Evolutionary conservation across 2,888 invertebrate genomes (phyloP).

Genomic region (Argyresthia albistria): DNA sequence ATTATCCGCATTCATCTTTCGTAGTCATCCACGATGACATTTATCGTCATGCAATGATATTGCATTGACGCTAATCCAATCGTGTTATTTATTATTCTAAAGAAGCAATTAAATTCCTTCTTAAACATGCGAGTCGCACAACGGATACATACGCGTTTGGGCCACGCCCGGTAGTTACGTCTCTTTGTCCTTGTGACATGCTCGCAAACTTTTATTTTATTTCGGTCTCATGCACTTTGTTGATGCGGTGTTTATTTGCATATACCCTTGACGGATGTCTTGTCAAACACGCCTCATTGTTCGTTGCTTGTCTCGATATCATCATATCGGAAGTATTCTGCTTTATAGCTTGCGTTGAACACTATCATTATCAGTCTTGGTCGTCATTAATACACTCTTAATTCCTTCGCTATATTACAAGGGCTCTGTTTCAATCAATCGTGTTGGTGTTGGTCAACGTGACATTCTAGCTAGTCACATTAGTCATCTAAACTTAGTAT

Average conservation of each 20-base stretch:
- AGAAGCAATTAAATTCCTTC: too few species aligned
- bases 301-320: constrained; percentile 19
- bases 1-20: too few species aligned
- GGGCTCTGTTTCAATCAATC: neutral
- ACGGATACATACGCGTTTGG: constrained; percentile 18
- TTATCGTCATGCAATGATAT: too few species aligned
- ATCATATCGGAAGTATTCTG: constrained; percentile 12
- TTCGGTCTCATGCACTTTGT: constrained; percentile 34
- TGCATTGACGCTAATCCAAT: too few species aligned
- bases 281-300: constrained; percentile 41
- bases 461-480: too few species aligned
- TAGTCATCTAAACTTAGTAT: too few species aligned
- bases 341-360: too few species aligned
- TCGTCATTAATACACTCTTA: too few species aligned
- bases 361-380: too few species aligned
- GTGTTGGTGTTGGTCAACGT: too few species aligned
- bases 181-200: constrained; percentile 31
- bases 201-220: constrained; percentile 39
- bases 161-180: constrained; percentile 21
- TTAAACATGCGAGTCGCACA: neutral
- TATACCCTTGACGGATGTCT: constrained; percentile 46
- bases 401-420: neutral
- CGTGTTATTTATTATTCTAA: too few species aligned
- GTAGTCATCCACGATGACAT: too few species aligned
- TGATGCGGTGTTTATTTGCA: constrained; percentile 50